Base-by-base conservation (phyloP, 2,888 invertebrate genomes). In the Liodrosophila aerea region DNA sequence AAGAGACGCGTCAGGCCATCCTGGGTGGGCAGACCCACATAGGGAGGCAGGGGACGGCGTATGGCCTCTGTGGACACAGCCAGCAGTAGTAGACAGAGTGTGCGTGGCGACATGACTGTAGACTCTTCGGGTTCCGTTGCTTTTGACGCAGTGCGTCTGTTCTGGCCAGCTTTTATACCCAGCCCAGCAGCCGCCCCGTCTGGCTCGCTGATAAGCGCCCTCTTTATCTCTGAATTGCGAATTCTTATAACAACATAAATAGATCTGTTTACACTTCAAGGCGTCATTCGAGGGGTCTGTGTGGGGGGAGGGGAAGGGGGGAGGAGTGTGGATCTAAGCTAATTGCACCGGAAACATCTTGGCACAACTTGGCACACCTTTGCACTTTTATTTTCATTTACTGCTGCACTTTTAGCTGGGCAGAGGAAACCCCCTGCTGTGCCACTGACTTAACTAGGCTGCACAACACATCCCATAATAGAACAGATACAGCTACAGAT, bases 1-100 rank as follows among this genome's bases (percentile, higher is more conserved):
- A 87, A 82, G 15, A 88, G 57, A 3, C 69, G 73, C 1, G 87
- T 76, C 13, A 87, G 62, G 2, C 84, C 81, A 31, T 87, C 86
- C 43, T 73, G 64, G 0, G 70, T 75, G 39, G 85, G 81, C 22
- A 77, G 40, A 2, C 77, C 86, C 57, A 84, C 66, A 40, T 86
- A 56, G 0, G 85, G 85, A 0, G 85, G 85, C 61, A 84, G 12
- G 0, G 85, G 86, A 4, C 60, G 33, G 2, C 52, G 49, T 13
- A 67, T 31, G 1, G 45, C 58, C 33, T 73, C 43, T 9, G 37
- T 29, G 1, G 59, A 52, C 11, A 46, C 43, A 3, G 34, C 49
- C 27, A 67, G 9, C 7, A 61, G 8, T 5, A 67, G 8, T 11
- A 82, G 11, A 9, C 36, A 37, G 4, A 52, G 31, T 4, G 29